Evolutionary conservation across 2,888 invertebrate genomes (phyloP).

Genomic region (Torymus tubicola): DNA sequence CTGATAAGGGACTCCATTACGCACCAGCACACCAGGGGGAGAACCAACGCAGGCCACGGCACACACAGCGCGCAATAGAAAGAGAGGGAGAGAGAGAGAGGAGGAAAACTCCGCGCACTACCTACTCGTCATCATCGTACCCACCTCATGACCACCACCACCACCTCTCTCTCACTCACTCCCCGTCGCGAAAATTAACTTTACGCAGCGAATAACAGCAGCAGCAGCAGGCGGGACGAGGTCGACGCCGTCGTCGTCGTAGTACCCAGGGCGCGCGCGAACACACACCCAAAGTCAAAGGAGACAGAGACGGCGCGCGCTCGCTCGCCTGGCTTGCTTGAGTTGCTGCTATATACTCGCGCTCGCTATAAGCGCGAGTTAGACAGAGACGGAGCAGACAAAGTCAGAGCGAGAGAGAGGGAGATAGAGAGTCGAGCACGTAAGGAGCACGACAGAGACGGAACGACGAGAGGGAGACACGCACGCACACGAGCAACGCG

Average conservation of each 20-base stretch:
- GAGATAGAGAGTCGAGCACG: neutral
- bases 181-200: neutral
- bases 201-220: no score
- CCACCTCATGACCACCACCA: no score
- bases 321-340: no score
- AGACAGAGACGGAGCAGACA: neutral
- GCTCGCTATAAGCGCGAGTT: neutral
- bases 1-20: neutral
- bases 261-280: constrained; percentile 1
- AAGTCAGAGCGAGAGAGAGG: neutral
- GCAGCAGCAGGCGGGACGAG: no score
- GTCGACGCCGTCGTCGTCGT: no score
- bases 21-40: neutral
- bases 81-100: no score
- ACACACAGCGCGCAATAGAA: neutral
- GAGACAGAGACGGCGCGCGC: constrained; percentile 5
- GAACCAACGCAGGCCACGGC: neutral
- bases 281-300: constrained; percentile 43
- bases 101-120: no score
- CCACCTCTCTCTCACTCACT: neutral
- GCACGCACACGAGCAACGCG: constrained; percentile 38
- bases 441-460: constrained; percentile 6
- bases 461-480: constrained; percentile 12
- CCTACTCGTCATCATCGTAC: no score
- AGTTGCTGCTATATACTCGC: no score